Percentiles rank a stretch among this genome's conserved stretches.
phyloP scores from a whole-genome alignment of 1,140 invertebrate species.

The Magallana gigas region DNA sequence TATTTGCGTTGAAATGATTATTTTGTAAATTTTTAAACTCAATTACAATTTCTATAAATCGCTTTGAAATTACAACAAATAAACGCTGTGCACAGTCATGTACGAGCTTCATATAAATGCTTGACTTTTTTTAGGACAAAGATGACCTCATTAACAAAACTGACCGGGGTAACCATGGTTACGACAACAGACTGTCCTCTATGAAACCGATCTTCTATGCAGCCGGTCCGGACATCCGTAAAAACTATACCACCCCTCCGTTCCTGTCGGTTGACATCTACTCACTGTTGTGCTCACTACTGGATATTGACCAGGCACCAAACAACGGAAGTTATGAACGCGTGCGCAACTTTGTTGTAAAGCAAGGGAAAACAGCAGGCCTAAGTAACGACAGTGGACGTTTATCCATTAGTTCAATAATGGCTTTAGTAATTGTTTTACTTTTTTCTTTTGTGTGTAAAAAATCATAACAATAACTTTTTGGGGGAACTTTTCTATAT shows the following conservation, averaged over 20 bases:
- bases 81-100: no score
- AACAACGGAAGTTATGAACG: constrained; percentile 67
- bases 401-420: background rate
- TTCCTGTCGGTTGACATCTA: constrained; percentile 85
- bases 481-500: no score
- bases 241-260: constrained; percentile 79
- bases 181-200: constrained; percentile 81
- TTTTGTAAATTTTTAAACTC: no score
- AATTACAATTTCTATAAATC: no score
- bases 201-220: constrained; percentile 87
- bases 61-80: no score
- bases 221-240: constrained; percentile 83
- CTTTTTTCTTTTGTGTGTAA: no score
- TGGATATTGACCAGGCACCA: constrained; percentile 70
- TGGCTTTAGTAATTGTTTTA: background rate
- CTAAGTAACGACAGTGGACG: background rate
- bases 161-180: constrained; percentile 84
- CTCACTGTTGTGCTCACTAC: constrained; percentile 83
- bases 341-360: constrained; percentile 25
- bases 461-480: no score
- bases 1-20: no score
- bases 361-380: background rate
- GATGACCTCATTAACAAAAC: background rate
- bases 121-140: constrained; percentile 49
- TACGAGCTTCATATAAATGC: no score